Conservation (phyloP, 2,113 vertebrate genomes). For the Megatriorchis doriae region DNA sequence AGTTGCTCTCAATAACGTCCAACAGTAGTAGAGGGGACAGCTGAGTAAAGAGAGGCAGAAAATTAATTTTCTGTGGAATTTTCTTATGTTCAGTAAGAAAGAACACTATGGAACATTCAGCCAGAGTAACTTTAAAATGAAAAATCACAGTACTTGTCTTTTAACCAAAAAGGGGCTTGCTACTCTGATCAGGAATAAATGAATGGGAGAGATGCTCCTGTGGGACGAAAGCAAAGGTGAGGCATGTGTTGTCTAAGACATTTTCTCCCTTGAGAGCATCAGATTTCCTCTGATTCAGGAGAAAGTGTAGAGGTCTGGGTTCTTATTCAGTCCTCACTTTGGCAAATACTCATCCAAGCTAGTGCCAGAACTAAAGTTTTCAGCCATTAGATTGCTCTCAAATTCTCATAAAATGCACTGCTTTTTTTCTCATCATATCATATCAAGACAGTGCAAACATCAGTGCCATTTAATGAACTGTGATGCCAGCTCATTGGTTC, state of each 20-base stretch:
- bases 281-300: not conserved
- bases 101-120: not conserved
- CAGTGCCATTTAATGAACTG: slow-evolving; percentile 4
- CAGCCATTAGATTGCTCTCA: not conserved
- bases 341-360: not conserved
- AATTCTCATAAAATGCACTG: not conserved
- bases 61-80: not conserved
- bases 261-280: not conserved
- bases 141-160: not conserved
- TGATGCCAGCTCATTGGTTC: not conserved
- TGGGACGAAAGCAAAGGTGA: not conserved
- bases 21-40: not conserved
- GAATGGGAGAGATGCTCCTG: not conserved
- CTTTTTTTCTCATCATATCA: not conserved
- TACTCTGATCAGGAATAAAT: not conserved
- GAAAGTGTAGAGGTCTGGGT: not conserved
- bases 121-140: not conserved
- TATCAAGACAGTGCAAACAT: slow-evolving; percentile 4
- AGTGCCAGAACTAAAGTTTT: not conserved
- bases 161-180: not conserved
- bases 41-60: not conserved
- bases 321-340: not conserved
- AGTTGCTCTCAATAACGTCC: not conserved
- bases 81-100: not conserved
- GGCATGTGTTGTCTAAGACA: not conserved